These are phyloP conservation scores for Drepana arcuata DNA, from an alignment of 1,140 invertebrate species.

Conservation along the genomic window DNA sequence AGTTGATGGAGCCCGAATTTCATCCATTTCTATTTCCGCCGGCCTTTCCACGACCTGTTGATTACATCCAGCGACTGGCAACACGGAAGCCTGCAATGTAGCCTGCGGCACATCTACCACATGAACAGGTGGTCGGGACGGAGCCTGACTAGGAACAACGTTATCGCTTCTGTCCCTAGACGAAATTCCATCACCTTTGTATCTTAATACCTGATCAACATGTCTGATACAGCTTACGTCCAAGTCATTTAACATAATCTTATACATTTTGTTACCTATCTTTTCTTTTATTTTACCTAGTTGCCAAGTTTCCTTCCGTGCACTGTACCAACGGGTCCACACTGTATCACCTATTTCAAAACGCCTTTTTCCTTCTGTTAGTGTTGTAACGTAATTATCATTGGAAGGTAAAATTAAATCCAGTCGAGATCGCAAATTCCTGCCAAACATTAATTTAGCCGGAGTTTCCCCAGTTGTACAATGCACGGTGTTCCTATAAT, in stretches of 20 bases:
- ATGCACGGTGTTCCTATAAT: conserved; percentile 21
- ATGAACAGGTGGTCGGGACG: no score
- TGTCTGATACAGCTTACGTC: conserved; percentile 8
- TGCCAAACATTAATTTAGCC: conserved; percentile 18
- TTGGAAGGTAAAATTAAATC: conserved; percentile 4
- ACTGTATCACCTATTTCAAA: conserved; percentile 12
- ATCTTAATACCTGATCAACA: conserved; percentile 12
- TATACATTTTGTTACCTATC: conserved; percentile 14
- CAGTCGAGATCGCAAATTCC: conserved; percentile 7
- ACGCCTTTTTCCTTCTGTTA: neutral
- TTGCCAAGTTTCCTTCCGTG: conserved; percentile 12
- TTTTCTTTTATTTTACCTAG: conserved; percentile 6
- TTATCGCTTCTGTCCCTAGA: no score
- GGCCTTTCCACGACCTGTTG: no score
- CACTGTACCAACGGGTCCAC: conserved; percentile 12
- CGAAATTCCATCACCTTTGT: no score
- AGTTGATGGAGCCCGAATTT: no score
- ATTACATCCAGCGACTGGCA: no score
- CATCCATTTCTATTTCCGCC: no score
- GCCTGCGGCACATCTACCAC: no score
- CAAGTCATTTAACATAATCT: conserved; percentile 4
- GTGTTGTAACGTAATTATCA: neutral
- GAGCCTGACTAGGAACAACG: no score
- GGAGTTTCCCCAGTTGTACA: conserved; percentile 16
- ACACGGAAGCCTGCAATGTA: no score